Base-by-base conservation (phyloP, 2,113 vertebrate genomes). In the Rostratula benghalensis region DNA sequence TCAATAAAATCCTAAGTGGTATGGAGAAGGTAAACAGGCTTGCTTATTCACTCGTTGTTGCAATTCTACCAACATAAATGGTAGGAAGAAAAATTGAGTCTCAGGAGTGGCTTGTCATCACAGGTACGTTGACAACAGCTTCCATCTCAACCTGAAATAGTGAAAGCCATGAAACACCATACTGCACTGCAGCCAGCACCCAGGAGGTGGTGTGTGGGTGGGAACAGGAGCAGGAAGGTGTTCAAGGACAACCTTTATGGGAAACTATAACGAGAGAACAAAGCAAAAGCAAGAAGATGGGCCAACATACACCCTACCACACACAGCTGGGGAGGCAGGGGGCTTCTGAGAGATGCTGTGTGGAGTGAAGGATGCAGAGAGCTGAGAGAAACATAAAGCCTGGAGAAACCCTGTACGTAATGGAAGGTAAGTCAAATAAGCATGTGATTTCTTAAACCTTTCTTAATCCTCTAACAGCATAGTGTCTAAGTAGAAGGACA, bases 391-490 rank as follows among this genome's bases (percentile, higher is more conserved):
- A 79, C 1, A 7, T 11, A 51, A 54, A 59, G 30, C 39, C 74
- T 78, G 65, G 41, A 81, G 35, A 78, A 90, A 48, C 33, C 8
- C 51, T 48, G 11, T 25, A 39, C 10, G 4, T 53, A 91, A 89
- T 8, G 39, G 39, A 86, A 90, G 60, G 23, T 54, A 67, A 94
- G 25, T 63, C 60, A 84, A 93, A 92, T 57, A 84, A 92, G 78
- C 5, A 3, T 31, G 51, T 70, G 8, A 12, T 59, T 89, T 48
- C 68, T 78, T 71, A 81, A 85, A 81, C 33, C 46, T 76, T 75
- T 50, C 57, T 39, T 78, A 89, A 84, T 70, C 80, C 51, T 64
- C 43, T 71, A 70, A 67, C 16, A 82, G 48, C 53, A 31, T 1
- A 23, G 35, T 27, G 56, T 60, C 77, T 54, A 87, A 87, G 50